Percentiles rank a stretch among this genome's conserved stretches.
These are phyloP conservation scores for Carettochelys insculpta DNA, from an alignment of 2,113 vertebrate species.

Conservation along the genomic window DNA sequence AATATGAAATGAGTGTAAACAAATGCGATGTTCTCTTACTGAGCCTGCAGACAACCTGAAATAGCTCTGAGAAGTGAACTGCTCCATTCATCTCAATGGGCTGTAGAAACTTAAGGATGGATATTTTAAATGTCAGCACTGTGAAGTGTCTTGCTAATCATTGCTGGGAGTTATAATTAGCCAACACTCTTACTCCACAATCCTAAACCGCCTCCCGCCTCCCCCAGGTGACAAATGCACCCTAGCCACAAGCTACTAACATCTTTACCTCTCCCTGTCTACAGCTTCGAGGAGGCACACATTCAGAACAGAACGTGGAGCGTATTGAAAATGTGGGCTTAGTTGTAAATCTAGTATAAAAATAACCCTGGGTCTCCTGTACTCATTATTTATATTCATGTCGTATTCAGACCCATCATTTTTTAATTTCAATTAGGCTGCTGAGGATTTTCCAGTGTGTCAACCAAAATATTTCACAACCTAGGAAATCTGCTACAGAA, in stretches of 20 bases:
- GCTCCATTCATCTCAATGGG: conserved; percentile 17
- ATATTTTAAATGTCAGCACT: not conserved
- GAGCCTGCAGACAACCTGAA: conserved; percentile 32
- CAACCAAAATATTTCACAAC: not conserved
- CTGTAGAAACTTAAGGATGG: conserved; percentile 47
- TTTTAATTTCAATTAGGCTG: not conserved
- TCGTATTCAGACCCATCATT: not conserved
- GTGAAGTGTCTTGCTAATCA: conserved; percentile 26
- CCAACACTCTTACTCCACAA: conserved; percentile 16
- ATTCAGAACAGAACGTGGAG: conserved; percentile 29
- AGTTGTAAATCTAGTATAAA: conserved; percentile 40
- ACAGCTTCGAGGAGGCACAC: conserved; percentile 41
- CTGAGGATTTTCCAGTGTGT: conserved; percentile 4
- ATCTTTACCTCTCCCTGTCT: not conserved
- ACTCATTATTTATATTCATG: conserved; percentile 9
- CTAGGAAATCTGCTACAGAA: conserved; percentile 5
- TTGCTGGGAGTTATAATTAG: conserved; percentile 44
- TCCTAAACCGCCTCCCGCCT: conserved; percentile 38
- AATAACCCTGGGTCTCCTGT: not conserved
- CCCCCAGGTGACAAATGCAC: not conserved
- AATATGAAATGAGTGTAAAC: not conserved
- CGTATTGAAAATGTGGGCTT: not conserved
- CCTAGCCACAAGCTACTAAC: no score
- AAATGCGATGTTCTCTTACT: conserved; percentile 7
- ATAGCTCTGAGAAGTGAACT: not conserved